These are phyloP conservation scores for Naja naja DNA, from an alignment of 2,113 vertebrate genomes.

Conservation along the genomic window DNA sequence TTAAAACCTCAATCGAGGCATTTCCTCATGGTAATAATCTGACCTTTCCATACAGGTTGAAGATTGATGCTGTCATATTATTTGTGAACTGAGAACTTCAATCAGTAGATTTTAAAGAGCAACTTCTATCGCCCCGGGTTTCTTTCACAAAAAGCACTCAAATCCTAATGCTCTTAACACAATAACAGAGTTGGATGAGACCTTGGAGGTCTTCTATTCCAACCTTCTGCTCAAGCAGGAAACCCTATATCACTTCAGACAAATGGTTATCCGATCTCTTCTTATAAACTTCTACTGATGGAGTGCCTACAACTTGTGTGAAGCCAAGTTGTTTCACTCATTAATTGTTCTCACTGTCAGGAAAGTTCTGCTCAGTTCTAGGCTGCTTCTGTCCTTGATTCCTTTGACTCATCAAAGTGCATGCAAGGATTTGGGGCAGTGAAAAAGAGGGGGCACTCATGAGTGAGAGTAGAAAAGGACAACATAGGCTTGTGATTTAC, in stretches of 20 bases:
- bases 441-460: background rate
- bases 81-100: slow-evolving; percentile 28
- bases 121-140: background rate
- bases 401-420: background rate
- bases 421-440: background rate
- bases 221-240: background rate
- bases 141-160: slow-evolving; percentile 43
- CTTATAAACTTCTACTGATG: background rate
- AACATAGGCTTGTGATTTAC: slow-evolving; percentile 35
- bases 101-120: slow-evolving; percentile 12
- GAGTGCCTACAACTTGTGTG: too few relatives aligned
- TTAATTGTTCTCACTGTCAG: background rate
- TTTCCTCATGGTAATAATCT: slow-evolving; percentile 23
- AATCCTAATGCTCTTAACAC: slow-evolving; percentile 13
- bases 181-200: background rate
- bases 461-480: slow-evolving; percentile 17
- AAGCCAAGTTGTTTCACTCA: background rate
- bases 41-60: slow-evolving; percentile 53
- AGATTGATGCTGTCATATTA: slow-evolving; percentile 38
- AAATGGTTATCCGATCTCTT: background rate
- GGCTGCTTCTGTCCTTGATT: background rate
- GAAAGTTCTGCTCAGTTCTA: background rate
- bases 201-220: background rate
- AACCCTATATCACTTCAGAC: background rate
- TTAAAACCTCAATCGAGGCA: slow-evolving; percentile 15